Percentiles rank a stretch among this genome's conserved stretches.
These are phyloP conservation scores for Hormaphis cornu DNA, from an alignment of 1,140 invertebrate genomes.

Conservation along the genomic window DNA sequence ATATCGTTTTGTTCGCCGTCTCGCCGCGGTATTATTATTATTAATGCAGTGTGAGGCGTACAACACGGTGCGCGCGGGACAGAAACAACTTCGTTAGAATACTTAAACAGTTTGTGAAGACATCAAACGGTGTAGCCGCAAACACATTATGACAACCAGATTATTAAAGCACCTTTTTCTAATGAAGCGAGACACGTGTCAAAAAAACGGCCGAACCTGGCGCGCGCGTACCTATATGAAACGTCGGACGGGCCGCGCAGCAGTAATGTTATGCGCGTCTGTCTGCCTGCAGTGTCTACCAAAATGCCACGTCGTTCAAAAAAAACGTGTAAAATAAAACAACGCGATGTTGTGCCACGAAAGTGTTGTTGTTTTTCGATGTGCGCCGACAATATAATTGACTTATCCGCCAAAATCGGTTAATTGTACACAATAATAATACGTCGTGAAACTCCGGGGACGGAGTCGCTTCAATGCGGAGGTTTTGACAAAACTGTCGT, in stretches of 20 bases:
- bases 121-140: constrained; percentile 31
- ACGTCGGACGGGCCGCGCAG: no score
- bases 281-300: not conserved
- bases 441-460: no score
- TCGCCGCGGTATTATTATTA: not conserved
- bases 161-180: constrained; percentile 29
- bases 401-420: no score
- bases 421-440: no score
- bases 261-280: no score
- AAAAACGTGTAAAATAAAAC: no score
- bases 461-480: no score
- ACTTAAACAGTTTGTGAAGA: constrained; percentile 31
- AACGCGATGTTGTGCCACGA: no score
- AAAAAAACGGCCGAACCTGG: constrained; percentile 1
- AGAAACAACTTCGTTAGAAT: constrained; percentile 32
- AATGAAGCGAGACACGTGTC: constrained; percentile 31
- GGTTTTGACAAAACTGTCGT: no score
- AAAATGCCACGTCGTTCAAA: not conserved
- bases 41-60: no score
- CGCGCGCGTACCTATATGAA: not conserved
- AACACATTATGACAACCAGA: constrained; percentile 33
- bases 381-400: no score
- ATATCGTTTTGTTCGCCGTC: not conserved
- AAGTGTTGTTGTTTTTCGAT: no score
- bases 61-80: not conserved